Percentiles rank a stretch among this genome's conserved stretches.
phyloP scores from a whole-genome alignment of 2,113 vertebrate species.

The Cheirogaleus medius region DNA sequence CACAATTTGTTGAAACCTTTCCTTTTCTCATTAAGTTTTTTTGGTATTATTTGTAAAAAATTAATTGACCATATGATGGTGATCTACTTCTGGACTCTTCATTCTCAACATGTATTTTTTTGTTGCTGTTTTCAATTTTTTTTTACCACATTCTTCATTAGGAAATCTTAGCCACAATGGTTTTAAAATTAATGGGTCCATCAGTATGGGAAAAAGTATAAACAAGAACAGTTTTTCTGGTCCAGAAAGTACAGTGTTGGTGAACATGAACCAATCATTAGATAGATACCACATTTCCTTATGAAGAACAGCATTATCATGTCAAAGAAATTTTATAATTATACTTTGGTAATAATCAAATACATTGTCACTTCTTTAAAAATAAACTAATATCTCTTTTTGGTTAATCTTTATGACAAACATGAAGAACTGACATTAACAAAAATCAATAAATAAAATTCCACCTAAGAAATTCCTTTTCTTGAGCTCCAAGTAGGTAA shows the following conservation, averaged over 20 bases:
- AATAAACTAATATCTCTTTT: neutral
- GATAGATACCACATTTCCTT: neutral
- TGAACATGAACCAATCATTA: neutral
- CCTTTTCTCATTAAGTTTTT: neutral
- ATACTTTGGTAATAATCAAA: neutral
- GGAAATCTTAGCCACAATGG: neutral
- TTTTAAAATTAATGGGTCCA: neutral
- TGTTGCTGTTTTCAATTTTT: neutral
- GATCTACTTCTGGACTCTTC: neutral
- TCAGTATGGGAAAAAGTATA: neutral
- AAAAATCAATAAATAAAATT: neutral
- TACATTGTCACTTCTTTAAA: neutral
- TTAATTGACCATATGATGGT: neutral
- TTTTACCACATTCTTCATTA: neutral
- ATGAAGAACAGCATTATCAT: neutral
- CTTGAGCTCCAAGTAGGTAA: neutral
- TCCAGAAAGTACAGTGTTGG: neutral
- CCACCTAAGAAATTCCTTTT: neutral
- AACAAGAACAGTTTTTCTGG: neutral
- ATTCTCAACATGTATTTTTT: neutral
- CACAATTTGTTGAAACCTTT: neutral
- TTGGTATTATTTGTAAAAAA: neutral
- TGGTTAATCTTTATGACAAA: neutral
- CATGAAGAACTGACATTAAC: neutral
- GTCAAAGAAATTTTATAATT: neutral